Base-by-base conservation (phyloP, 2,113 vertebrate genomes). In the Spea bombifrons region DNA sequence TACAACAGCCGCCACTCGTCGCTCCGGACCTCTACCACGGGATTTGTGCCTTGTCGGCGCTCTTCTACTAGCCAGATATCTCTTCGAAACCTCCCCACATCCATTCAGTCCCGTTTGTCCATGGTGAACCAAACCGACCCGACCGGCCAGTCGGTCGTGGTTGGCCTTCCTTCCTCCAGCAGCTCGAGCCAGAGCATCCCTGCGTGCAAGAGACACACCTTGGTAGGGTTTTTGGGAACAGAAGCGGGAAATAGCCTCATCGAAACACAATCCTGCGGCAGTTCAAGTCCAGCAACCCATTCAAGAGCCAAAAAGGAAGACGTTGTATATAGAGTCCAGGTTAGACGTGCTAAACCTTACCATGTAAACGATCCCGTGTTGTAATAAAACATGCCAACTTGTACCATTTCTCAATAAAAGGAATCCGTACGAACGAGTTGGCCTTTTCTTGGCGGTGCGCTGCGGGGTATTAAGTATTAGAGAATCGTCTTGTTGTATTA, bases 181-280 rank as follows among this genome's bases (percentile, higher is more conserved):
- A 95, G 95, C 84, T 98, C 97, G 86, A 97, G 95, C 88, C 96
- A 99, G 89, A 98, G 96, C 92, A 97, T 99, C 91, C 97, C 95
- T 0, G 94, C 95, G 84, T 98, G 96, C 90, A 99, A 99, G 79
- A 94, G 97, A 65, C 94, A 96, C 84, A 93, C 97, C 9, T 92
- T 98, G 47, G 96, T 93, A 81, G 96, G 97, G 78, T 94, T 99
- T 82, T 92, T 98, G 77, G 95, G 96, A 79, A 94, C 91, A 45
- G 96, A 98, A 70, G 91, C 93, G 77, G 87, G 85, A 84, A 89
- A 79, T 75, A 88, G 88, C 74, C 82, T 91, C 76, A 78, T 87
- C 78, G 89, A 92, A 78, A 83, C 88, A 16, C 91, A 93, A 70
- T 92, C 91, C 83, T 88, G 87, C 90, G 91, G 76, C 86, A 91